Evolutionary conservation across 1,140 invertebrate genomes (phyloP), one percentile per base, ranked within the genome.

Genomic region (Aricia agestis): DNA sequence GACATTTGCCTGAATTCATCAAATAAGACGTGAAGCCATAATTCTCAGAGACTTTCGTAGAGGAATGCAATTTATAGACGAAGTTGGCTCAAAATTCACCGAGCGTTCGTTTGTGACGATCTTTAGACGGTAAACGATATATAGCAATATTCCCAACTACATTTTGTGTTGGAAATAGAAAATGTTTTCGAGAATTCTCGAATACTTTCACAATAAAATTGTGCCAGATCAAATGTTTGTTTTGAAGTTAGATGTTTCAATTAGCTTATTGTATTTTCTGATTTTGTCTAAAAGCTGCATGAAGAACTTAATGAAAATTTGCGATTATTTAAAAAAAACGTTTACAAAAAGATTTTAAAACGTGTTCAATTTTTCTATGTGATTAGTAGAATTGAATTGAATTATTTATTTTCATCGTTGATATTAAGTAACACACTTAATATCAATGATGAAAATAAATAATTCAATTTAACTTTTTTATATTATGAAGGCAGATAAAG

Each of bases 11-110:
- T 78, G 79, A 79, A 84, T 86, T 83, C 80, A 86, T 87, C 84
- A 84, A 82, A 82, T 75, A 78, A 61, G 80, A 89, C 83, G 71
- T 73, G 73, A 73, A 77, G 78, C 84, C 73, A 85, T 89, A 88
- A 85, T 78, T 89, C 82, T 84, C 75, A 63, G 70, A 70, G 72
- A 72, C 76, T 74, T 76, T 79, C 76, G 76, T 77, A 70, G 74
- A 74, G 81, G 87, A 87, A 89, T 89, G 85, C 78, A 75, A 88
- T 90, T 86, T 86, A 78, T 89, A 85, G 80, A 80, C 83, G 79
- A 84, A 76, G 79, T 85, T 78, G 81, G 79, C 80, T 82, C 78
- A 82, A 84, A 86, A 85, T 86, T 84, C 78, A 82, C 75, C 81
- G 76, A 74, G 74, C 80, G 73, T 68, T 78, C 75, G 72, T 69